phyloP scores from a whole-genome alignment of 2,888 invertebrate species.

The Acanthococcus lagerstroemiae region DNA sequence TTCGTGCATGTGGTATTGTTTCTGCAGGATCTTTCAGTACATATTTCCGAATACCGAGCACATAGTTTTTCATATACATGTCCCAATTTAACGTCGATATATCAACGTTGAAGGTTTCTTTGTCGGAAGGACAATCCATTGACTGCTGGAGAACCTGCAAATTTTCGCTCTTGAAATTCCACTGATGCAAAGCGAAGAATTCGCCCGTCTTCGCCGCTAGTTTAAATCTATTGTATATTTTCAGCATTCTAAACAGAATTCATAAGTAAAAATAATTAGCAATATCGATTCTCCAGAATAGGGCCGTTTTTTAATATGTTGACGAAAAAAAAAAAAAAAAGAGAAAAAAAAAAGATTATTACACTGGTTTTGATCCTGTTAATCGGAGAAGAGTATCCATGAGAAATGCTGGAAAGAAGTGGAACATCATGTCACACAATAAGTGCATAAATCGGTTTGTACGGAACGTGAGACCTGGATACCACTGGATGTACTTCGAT shows the following conservation, averaged over 20 bases:
- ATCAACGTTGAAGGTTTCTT: constrained; percentile 54
- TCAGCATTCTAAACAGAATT: constrained; percentile 59
- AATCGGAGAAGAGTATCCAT: constrained; percentile 63
- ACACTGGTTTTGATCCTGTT: constrained; percentile 76
- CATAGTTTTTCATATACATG: constrained; percentile 65
- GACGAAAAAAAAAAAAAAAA: too few species aligned
- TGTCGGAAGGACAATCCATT: constrained; percentile 46
- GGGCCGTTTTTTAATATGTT: too few species aligned
- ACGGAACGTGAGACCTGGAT: constrained; percentile 69
- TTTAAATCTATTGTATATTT: constrained; percentile 68
- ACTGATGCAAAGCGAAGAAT: constrained; percentile 76
- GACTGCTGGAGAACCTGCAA: constrained; percentile 50
- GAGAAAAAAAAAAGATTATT: too few species aligned
- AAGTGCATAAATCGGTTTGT: constrained; percentile 63
- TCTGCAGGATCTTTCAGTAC: constrained; percentile 66
- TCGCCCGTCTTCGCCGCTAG: constrained; percentile 66
- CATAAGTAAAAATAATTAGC: too few species aligned
- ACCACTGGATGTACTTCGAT: constrained; percentile 75
- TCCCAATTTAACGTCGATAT: constrained; percentile 63
- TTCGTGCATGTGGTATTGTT: constrained; percentile 53
- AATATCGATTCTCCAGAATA: too few species aligned
- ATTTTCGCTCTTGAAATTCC: constrained; percentile 62
- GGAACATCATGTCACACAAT: constrained; percentile 62
- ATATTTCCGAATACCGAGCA: constrained; percentile 71
- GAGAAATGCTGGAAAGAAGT: constrained; percentile 74